Evolutionary conservation across 1,140 invertebrate genomes (phyloP).

Genomic region (Oryzaephilus surinamensis): DNA sequence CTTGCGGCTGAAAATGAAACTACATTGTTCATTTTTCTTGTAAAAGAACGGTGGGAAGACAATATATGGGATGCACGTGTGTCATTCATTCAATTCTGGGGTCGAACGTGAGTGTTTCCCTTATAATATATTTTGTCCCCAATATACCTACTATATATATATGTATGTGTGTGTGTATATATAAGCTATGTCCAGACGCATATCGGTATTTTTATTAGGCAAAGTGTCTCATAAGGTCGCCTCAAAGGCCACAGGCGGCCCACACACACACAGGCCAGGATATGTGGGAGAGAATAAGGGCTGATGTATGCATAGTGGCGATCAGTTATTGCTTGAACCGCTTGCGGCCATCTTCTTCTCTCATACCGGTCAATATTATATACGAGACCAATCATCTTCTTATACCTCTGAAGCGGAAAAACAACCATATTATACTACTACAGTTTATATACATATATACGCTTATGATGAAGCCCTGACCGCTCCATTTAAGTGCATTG

Average conservation of each 20-base stretch:
- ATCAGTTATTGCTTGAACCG: slow-evolving; percentile 23
- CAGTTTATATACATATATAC: too few relatives aligned
- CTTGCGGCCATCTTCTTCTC: slow-evolving; percentile 13
- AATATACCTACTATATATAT: slow-evolving; percentile 19
- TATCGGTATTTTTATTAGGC: slow-evolving; percentile 34
- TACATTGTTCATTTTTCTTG: too few relatives aligned
- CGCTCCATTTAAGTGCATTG: slow-evolving; percentile 14
- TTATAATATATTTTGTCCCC: neutral
- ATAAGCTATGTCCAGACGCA: slow-evolving; percentile 28
- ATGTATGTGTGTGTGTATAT: too few relatives aligned
- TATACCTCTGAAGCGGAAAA: slow-evolving; percentile 13
- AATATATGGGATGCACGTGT: too few relatives aligned
- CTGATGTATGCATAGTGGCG: slow-evolving; percentile 24
- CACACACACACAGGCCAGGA: too few relatives aligned
- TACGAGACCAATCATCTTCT: slow-evolving; percentile 16
- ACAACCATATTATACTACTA: slow-evolving; percentile 20
- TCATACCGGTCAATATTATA: slow-evolving; percentile 22
- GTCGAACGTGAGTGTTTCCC: neutral
- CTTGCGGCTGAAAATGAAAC: too few relatives aligned
- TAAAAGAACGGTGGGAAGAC: too few relatives aligned
- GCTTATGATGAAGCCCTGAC: slow-evolving; percentile 15
- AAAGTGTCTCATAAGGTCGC: slow-evolving; percentile 26
- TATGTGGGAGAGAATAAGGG: slow-evolving; percentile 8
- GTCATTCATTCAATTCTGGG: too few relatives aligned
- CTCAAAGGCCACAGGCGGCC: slow-evolving; percentile 28